Evolutionary conservation across 64 coral and sea anemone genomes (phyloP).

Genomic region (Acropora tenuis): DNA sequence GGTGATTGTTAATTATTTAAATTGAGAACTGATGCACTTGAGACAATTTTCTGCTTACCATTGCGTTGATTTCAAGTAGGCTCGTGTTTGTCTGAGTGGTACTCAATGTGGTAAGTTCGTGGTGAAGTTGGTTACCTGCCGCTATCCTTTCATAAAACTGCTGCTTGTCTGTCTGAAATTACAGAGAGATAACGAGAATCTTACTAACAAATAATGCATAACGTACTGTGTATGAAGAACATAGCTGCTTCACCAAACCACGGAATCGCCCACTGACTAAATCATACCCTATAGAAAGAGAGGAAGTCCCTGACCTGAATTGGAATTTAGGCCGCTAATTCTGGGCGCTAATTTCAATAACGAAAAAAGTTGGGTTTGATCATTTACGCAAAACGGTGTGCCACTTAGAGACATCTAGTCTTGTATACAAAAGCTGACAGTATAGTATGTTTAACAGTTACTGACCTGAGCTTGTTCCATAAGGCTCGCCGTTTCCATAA

Average conservation of each 20-base stretch:
- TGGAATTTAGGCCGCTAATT: too few relatives aligned
- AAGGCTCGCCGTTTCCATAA: not conserved
- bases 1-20: too few relatives aligned
- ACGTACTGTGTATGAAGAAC: too few relatives aligned
- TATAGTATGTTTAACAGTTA: not conserved
- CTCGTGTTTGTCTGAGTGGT: slow-evolving; percentile 1
- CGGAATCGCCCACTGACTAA: too few relatives aligned
- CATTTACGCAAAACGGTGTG: too few relatives aligned
- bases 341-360: too few relatives aligned
- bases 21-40: not conserved
- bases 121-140: not conserved
- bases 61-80: not conserved
- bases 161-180: slow-evolving; percentile 13
- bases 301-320: not conserved
- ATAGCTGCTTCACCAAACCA: too few relatives aligned
- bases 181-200: too few relatives aligned
- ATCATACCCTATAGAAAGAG: too few relatives aligned
- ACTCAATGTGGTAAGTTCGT: not conserved
- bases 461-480: slow-evolving; percentile 18
- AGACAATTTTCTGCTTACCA: not conserved
- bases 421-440: too few relatives aligned
- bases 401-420: too few relatives aligned
- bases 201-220: not conserved
- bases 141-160: slow-evolving; percentile 6
- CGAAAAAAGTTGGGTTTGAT: too few relatives aligned